Evolutionary conservation across 2,888 invertebrate species (phyloP), one percentile per base, ranked within the genome.

Genomic region (Lycaena phlaeas): DNA sequence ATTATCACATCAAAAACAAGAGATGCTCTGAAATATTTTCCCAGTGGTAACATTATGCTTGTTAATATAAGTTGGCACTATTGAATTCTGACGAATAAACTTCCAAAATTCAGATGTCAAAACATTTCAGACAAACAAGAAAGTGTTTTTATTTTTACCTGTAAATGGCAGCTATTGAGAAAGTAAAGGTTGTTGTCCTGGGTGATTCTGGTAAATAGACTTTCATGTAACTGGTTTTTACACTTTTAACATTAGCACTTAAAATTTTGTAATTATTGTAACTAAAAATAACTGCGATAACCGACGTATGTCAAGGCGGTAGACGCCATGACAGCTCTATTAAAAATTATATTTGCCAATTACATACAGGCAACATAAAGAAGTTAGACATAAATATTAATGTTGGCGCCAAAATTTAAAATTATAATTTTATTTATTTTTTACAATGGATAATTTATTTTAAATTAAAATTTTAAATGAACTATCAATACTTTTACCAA

Each of bases 131-230:
- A 43, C 43, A 47, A 51, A 45, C 41, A 48, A n/a, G 48, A 27
- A 50, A 48, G 40, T 45, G 41, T 41, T 51, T 53, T 56, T 52
- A 64, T 71, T 66, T 64, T 63, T 61, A 75, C 77, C 68, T 64
- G 56, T 59, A 63, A 76, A 93, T 93, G 93, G 90, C 93, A 59
- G 90, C 91, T 49, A 92, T 94, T 59, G 94, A 95, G 75, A 93
- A 94, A 87, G 95, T 95, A 11, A 92, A 95, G 72, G 91, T 97
- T 46, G 89, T 97, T 56, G 91, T 97, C 44, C 89, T 97, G 45
- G 97, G 97, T 37, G 97, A 97, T 86, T 94, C 94, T 48, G 95
- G 93, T 93, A 86, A 74, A 61, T 61, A 41, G 46, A 45, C 36
- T 45, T 45, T 58, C 51, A 54, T 51, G 44, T 40, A 54, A 46